phyloP scores from a whole-genome alignment of 1,140 invertebrate genomes.

The Sweltsa coloradensis region DNA sequence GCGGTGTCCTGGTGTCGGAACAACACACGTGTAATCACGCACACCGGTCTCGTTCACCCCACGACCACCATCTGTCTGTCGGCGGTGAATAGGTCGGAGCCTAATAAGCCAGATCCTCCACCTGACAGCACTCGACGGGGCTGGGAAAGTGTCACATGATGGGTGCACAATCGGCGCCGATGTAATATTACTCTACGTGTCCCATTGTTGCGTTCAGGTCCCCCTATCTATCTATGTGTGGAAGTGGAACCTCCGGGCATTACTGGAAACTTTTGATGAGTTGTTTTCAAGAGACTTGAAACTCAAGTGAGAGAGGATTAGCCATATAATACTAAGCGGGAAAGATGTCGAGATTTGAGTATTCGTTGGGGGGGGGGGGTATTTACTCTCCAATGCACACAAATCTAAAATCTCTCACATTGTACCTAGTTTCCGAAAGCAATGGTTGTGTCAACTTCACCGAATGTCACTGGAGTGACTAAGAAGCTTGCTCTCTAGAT shows the following conservation, averaged over 20 bases:
- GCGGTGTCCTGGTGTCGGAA: too few relatives aligned
- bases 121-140: constrained; percentile 1
- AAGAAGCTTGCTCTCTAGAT: too few relatives aligned
- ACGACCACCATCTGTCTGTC: too few relatives aligned
- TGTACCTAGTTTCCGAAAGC: not conserved
- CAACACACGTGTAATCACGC: too few relatives aligned
- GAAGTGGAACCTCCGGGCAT: not conserved
- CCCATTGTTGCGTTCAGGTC: constrained; percentile 5
- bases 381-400: not conserved
- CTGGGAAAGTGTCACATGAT: not conserved
- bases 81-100: too few relatives aligned
- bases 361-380: not conserved
- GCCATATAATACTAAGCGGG: not conserved
- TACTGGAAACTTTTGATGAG: not conserved
- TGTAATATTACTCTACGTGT: constrained; percentile 7
- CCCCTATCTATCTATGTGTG: constrained; percentile 1
- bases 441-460: not conserved
- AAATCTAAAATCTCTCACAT: constrained; percentile 1
- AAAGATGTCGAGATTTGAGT: not conserved
- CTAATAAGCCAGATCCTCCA: constrained; percentile 10
- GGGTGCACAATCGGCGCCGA: too few relatives aligned
- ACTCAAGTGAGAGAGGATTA: constrained; percentile 1
- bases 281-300: not conserved
- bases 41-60: too few relatives aligned
- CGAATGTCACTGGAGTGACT: not conserved